Evolutionary conservation across 2,797 vertebrate genomes (phyloP), one percentile per base, ranked within the genome.

Genomic region (Poecilia wingei): DNA sequence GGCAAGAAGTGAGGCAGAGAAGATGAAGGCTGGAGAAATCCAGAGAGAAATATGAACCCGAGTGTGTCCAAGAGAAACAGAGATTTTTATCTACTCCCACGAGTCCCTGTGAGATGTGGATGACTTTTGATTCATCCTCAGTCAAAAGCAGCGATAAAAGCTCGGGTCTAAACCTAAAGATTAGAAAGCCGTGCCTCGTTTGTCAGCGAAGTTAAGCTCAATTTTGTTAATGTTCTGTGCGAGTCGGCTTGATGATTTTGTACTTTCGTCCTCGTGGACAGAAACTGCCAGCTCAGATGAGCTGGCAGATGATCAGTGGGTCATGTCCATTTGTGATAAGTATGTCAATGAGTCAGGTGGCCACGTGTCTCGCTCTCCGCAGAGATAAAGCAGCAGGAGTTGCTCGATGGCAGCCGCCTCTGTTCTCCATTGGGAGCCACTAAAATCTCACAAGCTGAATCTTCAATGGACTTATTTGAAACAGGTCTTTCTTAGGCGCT

Each of bases 11-110:
- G 76, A 84, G 80, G 80, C 51, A 84, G 33, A 84, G 74, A 70
- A 41, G 25, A 74, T 9, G 46, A 53, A 16, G 45, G 77, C 28
- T 20, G 68, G 61, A 85, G 76, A 81, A 81, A 82, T 77, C 16
- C 49, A 78, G 74, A 47, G 69, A 57, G 72, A 84, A 79, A 86
- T 87, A 88, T 78, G 81, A 90, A 90, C 76, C 79, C 79, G 81
- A 86, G 82, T 76, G 72, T 85, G 83, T 89, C 89, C 74, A 70
- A 72, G 79, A 89, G 79, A 79, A 85, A 82, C 83, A 85, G 72
- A 69, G 76, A 86, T 86, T 88, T 86, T 70, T 81, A 89, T 91
- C 88, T 77, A 36, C 53, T 72, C 72, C 82, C 47, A 72, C 74
- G 33, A 20, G 33, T 66, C 33, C 64, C 64, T 75, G 46, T 28